Percentiles rank a stretch among this genome's conserved stretches.
These are phyloP conservation scores for Brachionus manjavacas DNA, from an alignment of 1,140 invertebrate genomes.

Conservation along the genomic window DNA sequence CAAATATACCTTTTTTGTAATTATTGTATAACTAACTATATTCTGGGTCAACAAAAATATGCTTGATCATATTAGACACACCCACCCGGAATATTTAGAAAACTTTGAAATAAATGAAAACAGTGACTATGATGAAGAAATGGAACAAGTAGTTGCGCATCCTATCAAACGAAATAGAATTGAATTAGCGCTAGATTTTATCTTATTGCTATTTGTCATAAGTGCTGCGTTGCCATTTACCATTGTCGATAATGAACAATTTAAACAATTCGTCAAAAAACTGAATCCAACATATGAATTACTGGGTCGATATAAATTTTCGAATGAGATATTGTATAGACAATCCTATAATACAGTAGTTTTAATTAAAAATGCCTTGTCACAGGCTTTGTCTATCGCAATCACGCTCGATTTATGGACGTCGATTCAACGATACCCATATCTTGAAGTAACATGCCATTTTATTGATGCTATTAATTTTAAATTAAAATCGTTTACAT, in stretches of 20 bases:
- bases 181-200: background rate
- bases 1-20: too few species aligned
- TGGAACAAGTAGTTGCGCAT: background rate
- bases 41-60: background rate
- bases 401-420: background rate
- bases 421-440: background rate
- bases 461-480: background rate
- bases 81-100: background rate
- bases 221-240: background rate
- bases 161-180: background rate
- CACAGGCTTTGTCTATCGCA: background rate
- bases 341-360: background rate
- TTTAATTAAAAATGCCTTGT: background rate
- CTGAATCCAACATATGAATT: conserved; percentile 4
- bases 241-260: background rate
- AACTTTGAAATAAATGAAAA: too few species aligned
- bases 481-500: background rate
- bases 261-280: background rate
- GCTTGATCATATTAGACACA: too few species aligned
- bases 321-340: background rate
- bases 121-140: background rate
- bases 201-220: background rate
- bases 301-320: background rate
- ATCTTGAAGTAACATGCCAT: conserved; percentile 3
- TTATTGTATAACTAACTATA: too few species aligned